Evolutionary conservation across 2,888 invertebrate genomes (phyloP).

Genomic region (Troglohyphantes excavatus): DNA sequence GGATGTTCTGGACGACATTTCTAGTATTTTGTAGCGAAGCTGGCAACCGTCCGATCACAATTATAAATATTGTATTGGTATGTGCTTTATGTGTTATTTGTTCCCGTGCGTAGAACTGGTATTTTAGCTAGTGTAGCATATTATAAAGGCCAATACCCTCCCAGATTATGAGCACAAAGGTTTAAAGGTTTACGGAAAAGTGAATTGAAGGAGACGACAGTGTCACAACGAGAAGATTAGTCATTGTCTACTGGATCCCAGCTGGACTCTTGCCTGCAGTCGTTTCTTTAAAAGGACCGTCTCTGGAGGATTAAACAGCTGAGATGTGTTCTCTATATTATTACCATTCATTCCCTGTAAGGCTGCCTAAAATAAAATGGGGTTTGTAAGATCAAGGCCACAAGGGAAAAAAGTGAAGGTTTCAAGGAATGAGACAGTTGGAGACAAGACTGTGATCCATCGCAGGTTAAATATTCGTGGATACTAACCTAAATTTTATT

Average conservation of each 20-base stretch:
- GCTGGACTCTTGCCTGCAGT: background rate
- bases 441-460: background rate
- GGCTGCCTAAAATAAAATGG: background rate
- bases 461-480: background rate
- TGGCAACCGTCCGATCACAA: too few species aligned
- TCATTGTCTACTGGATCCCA: constrained; percentile 30
- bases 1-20: too few species aligned
- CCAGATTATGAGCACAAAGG: background rate
- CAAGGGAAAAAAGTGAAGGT: background rate
- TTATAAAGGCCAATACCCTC: background rate
- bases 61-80: too few species aligned
- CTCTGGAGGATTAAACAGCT: background rate
- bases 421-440: background rate
- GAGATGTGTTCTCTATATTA: background rate
- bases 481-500: background rate
- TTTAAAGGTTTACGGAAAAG: background rate
- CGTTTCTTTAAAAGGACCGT: background rate
- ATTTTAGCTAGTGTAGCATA: too few species aligned
- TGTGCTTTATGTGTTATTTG: too few species aligned
- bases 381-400: constrained; percentile 22
- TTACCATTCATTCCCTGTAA: background rate
- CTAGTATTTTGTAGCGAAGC: too few species aligned
- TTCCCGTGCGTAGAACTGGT: too few species aligned
- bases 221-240: constrained; percentile 14
- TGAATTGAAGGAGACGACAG: background rate